Base-by-base conservation (phyloP, 2,888 invertebrate species). In the Hypselothyrea guttata region DNA sequence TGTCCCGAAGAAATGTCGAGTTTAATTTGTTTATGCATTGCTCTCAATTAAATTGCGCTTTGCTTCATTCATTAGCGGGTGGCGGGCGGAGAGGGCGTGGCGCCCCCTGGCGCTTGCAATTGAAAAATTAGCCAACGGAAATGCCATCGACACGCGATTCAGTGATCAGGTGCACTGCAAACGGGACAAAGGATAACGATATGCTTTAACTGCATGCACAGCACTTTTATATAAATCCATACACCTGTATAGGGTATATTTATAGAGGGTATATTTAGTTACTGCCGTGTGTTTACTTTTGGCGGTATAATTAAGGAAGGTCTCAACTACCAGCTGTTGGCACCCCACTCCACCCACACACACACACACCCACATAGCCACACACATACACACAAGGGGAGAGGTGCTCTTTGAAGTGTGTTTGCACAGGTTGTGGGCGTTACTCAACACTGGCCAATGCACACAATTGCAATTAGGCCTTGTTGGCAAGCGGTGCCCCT, bases 21-120 rank as follows among this genome's bases (percentile, higher is more conserved):
- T 44, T 70, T 68, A 73, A 79, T 75, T 79, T 68, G 65, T 69
- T 60, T 76, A 66, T 81, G 74, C 73, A 84, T 64, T 68, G 58
- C 71, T 54, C 68, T 71, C 73, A 71, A 81, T 86, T 84, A 73
- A 85, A 79, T 58, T 83, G 79, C 72, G 85, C 72, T 78, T 78
- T 71, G 44, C 47, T 44, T 55, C 44, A 48, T 62, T 62, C 52
- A 69, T 67, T 68, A 60, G 46, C 18, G 16, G 37, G 27, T 41
- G 33, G n/a, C 7, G 18, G 34, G 18, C 28, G 1, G 12, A 18
- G 12, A 2, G 18, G 13, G 13, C 9, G 15, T 1, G 9, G 8
- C 7, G n/a, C 1, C 9, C 34, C 28, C 12, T n/a, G 13, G n/a
- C 18, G 28, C 8, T 30, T 46, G 9, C 51, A 62, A 68, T 60